Percentiles rank a stretch among this genome's conserved stretches.
Conservation (phyloP, 2,113 vertebrate genomes). For the Chunga burmeisteri region DNA sequence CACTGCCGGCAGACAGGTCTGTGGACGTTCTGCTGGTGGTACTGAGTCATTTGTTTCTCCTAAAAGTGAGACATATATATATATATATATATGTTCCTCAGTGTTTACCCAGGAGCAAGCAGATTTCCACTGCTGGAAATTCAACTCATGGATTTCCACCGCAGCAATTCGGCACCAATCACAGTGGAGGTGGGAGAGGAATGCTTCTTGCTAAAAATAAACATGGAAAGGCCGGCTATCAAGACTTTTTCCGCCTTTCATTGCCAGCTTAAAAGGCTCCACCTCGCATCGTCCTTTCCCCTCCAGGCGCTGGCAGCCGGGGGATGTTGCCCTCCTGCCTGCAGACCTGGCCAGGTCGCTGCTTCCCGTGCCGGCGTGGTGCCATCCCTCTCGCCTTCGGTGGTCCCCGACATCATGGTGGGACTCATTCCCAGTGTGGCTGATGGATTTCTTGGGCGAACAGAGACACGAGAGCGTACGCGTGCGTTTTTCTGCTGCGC, state of each 20-base stretch:
- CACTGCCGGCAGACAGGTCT: not conserved
- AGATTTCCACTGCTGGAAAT: not conserved
- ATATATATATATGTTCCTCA: not conserved
- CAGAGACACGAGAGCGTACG: accelerated
- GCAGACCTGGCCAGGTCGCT: accelerated
- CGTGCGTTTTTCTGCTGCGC: not conserved
- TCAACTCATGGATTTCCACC: not conserved
- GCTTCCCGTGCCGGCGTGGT: accelerated
- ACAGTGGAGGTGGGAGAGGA: not conserved
- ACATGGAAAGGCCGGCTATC: not conserved
- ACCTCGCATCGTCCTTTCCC: not conserved
- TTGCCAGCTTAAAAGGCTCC: not conserved
- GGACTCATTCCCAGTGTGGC: accelerated
- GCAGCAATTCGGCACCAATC: not conserved
- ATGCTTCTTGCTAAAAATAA: not conserved
- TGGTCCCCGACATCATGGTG: accelerated
- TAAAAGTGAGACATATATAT: not conserved
- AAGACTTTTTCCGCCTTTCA: not conserved
- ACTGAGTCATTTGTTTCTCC: not conserved
- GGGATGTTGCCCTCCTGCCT: not conserved
- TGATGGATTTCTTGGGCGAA: not conserved
- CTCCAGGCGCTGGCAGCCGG: not conserved
- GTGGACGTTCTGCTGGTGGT: not conserved
- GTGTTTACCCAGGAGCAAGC: not conserved
- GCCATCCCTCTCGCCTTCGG: accelerated